Base-by-base conservation (phyloP, 23 tunicate species). In the Styela clava region DNA sequence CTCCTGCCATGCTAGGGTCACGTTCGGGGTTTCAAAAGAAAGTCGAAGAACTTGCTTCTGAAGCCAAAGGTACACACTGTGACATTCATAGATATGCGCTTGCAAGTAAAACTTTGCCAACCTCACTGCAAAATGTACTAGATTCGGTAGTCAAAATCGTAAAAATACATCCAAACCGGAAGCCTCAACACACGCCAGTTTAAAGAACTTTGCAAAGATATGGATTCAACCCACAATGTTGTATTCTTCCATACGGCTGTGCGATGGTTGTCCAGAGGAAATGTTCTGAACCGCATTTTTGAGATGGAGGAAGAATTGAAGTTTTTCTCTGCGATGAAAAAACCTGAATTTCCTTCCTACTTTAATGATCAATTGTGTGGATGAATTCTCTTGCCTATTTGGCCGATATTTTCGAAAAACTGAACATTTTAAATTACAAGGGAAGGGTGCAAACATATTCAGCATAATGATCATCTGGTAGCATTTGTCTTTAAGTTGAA, bases 101-200 rank as follows among this genome's bases (percentile, higher is more conserved):
- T 67, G 88, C 94, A 61, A 78, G 88, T 74, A 84, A 88, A 84
- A 88, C 88, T 24, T 79, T 88, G 30, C 94, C 94, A 26, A 16
- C 56, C 19, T 24, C 7, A 25, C 16, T 81, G 69, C 74, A 82
- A 74, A 82, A 52, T 21, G 91, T 86, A 80, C 35, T 82, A 35
- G 74, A 87, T 64, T 78, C 85, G 61, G 62, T 87, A 52, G 68
- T 82, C 7, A 61, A 85, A 79, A 79, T 85, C 34, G 90, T 86
- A 2, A 85, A 85, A n/a, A 79, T 82, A 73, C 68, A 82, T 87
- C 68, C 78, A 78, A 64, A 72, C 63, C 0, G 69, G 73, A 61
- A 87, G 83, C 3, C 30, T 68, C 44, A 88, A 68, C 51, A 74
- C 87, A 2, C 79, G 87, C 20, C 68, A 82, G 68, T 88, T 88